Evolutionary conservation across 2,888 invertebrate genomes (phyloP), one percentile per base, ranked within the genome.

Genomic region (Limnephilus lunatus): DNA sequence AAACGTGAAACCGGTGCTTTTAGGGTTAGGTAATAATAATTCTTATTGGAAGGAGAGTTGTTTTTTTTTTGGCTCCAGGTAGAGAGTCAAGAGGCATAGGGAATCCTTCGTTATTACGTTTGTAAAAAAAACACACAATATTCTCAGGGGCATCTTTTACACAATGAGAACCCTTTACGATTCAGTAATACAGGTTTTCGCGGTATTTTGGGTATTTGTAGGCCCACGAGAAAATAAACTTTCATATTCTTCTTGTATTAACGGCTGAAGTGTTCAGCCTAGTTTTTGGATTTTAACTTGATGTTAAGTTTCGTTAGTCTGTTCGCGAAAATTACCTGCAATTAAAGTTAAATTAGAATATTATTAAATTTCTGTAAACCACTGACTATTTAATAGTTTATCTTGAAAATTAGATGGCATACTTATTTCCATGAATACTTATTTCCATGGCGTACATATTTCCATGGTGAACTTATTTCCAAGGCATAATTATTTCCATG

Each of bases 111-210:
- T 90, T 85, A 90, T 90, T 85, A 32, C 68, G 85, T 90, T 90
- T 35, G 68, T 82, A 90, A 90, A 90, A 85, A 83, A n/a, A n/a
- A n/a, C n/a, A 35, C 90, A 30, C 32, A 90, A n/a, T 25, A 35
- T 35, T 32, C 90, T 85, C 90, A 3, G 12, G 85, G 85, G 90
- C 35, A 30, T 85, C 39, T 25, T 85, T 90, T 68, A 32, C 53
- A 68, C 85, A 90, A 89, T 89, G 39, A 81, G 39, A 81, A 32
- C 80, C 81, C 88, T 39, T 89, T 89, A 80, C 35, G 35, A 39
- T 19, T 81, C 88, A 89, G 35, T 89, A 89, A 89, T 89, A 80
- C 80, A 80, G 88, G 88, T 81, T 48, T 30, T 86, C n/a, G 25
- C 44, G 48, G 30, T 44, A 48, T 86, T 89, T 89, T 81, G 25